Evolutionary conservation across 2,888 invertebrate species (phyloP), one percentile per base, ranked within the genome.

Genomic region (Glaucopsyche alexis): DNA sequence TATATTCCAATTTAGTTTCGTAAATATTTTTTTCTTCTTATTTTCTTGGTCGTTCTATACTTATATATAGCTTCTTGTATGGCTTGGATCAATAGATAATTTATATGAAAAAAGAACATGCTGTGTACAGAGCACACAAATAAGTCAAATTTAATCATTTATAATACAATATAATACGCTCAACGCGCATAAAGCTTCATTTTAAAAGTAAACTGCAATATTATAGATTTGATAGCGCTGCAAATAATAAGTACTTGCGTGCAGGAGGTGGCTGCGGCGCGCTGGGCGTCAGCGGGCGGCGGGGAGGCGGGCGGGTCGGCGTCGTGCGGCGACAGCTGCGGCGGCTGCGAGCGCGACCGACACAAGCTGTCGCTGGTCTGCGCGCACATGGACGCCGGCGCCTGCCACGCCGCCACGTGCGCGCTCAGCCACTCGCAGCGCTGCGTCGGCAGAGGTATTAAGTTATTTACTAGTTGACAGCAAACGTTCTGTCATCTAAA

Each of bases 321-420:
- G 80, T 79, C 79, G 80, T 79, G 85, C 79, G 75, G 81, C 77
- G 75, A 80, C 80, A 76, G 87, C 85, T 78, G 81, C 80, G 72
- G 87, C 83, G 64, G 79, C 81, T 72, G 86, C 82, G 80, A 77
- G 84, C 74, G 85, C 73, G 87, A 88, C 78, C 85, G 91, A 67
- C 86, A 83, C 77, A 86, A 86, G 78, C 81, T 87, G 78, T 83
- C 88, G 76, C 87, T 85, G 66, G 92, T 91, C 78, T 83, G 86
- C 80, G 85, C 91, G 71, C 90, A 91, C 84, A 89, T 92, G 88
- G 91, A 92, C 86, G 87, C 87, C 71, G 93, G 93, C 77, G 84
- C 86, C 74, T 90, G 93, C 73, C 82, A 89, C 8, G n/a, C 86
- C 1, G 78, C 82, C 14, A 91, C 93, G 0, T 93, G 93, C 76